Conservation (phyloP, 2,797 vertebrate species). For the Halcyon chelicuti region DNA sequence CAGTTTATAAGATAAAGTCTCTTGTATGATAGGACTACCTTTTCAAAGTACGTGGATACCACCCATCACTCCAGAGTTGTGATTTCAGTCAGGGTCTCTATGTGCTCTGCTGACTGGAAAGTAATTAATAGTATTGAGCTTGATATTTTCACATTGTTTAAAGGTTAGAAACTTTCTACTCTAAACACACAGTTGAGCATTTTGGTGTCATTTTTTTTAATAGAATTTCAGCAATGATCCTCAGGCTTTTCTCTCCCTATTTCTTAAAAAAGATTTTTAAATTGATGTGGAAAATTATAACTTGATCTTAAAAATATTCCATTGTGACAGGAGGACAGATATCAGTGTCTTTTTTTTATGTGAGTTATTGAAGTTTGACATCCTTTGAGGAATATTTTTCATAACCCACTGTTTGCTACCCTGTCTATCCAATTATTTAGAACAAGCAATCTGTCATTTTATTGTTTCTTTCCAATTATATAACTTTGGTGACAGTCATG, state of each 20-base stretch:
- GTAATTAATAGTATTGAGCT: constrained; percentile 7
- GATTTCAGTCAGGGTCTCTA: background rate
- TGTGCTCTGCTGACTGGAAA: background rate
- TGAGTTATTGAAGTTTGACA: constrained; percentile 71
- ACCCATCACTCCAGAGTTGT: background rate
- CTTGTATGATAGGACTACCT: background rate
- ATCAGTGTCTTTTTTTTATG: constrained; percentile 64
- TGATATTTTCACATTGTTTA: constrained; percentile 23
- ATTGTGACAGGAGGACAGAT: constrained; percentile 55
- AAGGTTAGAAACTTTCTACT: background rate
- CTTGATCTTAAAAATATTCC: constrained; percentile 40
- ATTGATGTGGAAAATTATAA: constrained; percentile 52
- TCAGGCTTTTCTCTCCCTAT: background rate
- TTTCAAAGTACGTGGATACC: background rate
- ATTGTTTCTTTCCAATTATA: constrained; percentile 77
- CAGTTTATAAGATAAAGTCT: background rate
- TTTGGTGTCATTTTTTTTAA: background rate
- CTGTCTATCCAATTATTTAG: constrained; percentile 76
- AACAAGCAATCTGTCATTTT: constrained; percentile 79
- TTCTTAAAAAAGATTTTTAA: constrained; percentile 43
- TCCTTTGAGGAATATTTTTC: constrained; percentile 75
- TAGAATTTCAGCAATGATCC: background rate
- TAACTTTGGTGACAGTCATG: constrained; percentile 71
- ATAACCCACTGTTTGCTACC: constrained; percentile 68
- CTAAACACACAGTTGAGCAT: background rate